Percentiles rank a stretch among this genome's conserved stretches.
Conservation (phyloP, 2,888 invertebrate genomes). For the Thera britannica region DNA sequence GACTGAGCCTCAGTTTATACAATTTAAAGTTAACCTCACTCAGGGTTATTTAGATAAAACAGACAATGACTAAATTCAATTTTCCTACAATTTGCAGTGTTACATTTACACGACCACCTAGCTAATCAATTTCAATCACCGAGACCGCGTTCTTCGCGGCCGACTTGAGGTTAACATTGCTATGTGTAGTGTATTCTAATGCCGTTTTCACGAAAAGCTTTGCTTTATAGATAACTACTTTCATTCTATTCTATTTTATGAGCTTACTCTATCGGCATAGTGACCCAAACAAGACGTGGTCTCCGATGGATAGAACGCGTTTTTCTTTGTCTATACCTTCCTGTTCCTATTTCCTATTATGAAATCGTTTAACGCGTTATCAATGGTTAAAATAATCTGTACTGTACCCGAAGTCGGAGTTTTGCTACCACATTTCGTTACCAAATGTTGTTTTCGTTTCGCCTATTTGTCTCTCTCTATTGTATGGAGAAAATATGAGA, state of each 20-base stretch:
- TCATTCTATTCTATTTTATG: slow-evolving; percentile 2
- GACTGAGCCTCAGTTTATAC: neutral
- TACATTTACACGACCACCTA: slow-evolving; percentile 3
- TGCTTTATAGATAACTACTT: slow-evolving; percentile 23
- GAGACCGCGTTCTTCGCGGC: neutral
- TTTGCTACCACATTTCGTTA: too few species aligned
- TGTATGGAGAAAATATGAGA: too few species aligned
- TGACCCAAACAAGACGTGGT: neutral
- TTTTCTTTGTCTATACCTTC: too few species aligned
- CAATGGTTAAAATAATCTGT: too few species aligned
- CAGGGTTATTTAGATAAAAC: neutral
- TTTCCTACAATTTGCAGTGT: neutral
- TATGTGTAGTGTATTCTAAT: neutral
- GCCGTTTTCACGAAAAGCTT: slow-evolving; percentile 6
- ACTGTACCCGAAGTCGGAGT: too few species aligned
- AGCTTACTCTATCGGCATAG: slow-evolving; percentile 2
- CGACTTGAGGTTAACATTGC: slow-evolving; percentile 8
- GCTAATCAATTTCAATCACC: slow-evolving; percentile 16
- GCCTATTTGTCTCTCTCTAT: too few species aligned
- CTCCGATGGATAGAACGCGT: neutral
- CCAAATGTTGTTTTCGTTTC: too few species aligned
- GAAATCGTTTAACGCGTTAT: too few species aligned
- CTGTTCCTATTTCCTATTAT: too few species aligned
- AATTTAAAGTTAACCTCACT: neutral
- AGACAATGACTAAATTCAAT: neutral